Evolutionary conservation across 2,113 vertebrate species (phyloP).

Genomic region (Nothocercus nigrocapillus): DNA sequence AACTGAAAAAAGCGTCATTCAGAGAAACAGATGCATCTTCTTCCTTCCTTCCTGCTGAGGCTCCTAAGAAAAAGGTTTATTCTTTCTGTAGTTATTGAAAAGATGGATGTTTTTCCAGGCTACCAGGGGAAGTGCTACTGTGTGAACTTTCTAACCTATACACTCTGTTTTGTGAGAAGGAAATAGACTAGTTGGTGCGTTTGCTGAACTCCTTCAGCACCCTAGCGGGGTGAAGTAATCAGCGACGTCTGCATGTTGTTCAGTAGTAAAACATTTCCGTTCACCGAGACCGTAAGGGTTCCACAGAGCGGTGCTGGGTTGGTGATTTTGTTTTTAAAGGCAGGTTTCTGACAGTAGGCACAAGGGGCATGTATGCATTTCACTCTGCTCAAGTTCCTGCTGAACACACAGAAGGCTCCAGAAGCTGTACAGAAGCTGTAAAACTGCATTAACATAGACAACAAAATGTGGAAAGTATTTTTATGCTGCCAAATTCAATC

Average conservation of each 20-base stretch:
- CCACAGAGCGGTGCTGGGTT: neutral
- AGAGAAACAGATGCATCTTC: slow-evolving; percentile 30
- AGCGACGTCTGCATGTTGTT: neutral
- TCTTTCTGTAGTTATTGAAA: slow-evolving; percentile 29
- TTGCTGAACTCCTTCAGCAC: slow-evolving; percentile 22
- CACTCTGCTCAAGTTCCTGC: neutral
- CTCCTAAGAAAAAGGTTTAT: neutral
- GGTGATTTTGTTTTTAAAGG: neutral
- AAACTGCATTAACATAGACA: neutral
- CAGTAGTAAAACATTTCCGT: neutral
- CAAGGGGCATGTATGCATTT: neutral
- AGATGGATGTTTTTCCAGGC: slow-evolving; percentile 54
- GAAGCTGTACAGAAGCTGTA: neutral
- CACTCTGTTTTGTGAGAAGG: slow-evolving; percentile 25
- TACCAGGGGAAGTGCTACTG: slow-evolving; percentile 49
- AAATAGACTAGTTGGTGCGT: slow-evolving; percentile 16
- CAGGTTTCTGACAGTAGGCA: neutral
- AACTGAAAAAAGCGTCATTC: neutral
- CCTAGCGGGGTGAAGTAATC: neutral
- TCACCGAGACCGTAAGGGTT: neutral
- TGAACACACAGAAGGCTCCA: neutral
- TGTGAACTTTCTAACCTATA: slow-evolving; percentile 50
- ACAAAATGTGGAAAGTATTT: neutral
- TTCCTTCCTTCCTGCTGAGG: slow-evolving; percentile 43
- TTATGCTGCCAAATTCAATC: neutral